These are phyloP conservation scores for Drosophila elegans DNA, from an alignment of 1,140 invertebrate species.

Conservation along the genomic window DNA sequence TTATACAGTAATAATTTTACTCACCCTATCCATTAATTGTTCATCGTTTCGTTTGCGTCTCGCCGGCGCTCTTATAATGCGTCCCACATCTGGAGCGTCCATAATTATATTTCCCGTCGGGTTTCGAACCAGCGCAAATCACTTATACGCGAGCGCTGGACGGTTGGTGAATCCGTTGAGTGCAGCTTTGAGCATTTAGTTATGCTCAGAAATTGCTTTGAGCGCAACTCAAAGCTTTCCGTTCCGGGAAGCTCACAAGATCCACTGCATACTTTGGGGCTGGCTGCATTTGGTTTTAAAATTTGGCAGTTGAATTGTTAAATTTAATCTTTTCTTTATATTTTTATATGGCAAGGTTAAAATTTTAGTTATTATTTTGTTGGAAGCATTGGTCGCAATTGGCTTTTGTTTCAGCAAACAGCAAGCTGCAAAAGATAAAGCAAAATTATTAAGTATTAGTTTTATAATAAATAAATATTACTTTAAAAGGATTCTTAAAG, in stretches of 20 bases:
- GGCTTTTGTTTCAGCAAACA: slow-evolving; percentile 15
- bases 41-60: slow-evolving; percentile 80
- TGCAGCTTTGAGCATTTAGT: slow-evolving; percentile 49
- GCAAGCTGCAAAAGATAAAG: slow-evolving; percentile 36
- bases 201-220: slow-evolving; percentile 13
- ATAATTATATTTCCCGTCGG: slow-evolving; percentile 44
- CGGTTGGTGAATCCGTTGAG: slow-evolving; percentile 19
- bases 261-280: slow-evolving; percentile 43
- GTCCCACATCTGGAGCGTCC: slow-evolving; percentile 73
- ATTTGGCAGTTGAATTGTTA: slow-evolving; percentile 38
- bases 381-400: slow-evolving; percentile 64
- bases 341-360: slow-evolving; percentile 49
- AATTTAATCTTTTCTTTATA: not conserved
- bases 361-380: not conserved
- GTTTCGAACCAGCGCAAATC: slow-evolving; percentile 34
- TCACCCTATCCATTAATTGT: slow-evolving; percentile 78
- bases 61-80: slow-evolving; percentile 77
- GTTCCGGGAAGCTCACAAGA: slow-evolving; percentile 23
- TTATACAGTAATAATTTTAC: slow-evolving; percentile 14
- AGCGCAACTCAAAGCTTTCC: slow-evolving; percentile 22
- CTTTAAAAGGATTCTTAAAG: no score
- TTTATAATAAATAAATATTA: not conserved
- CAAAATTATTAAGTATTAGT: not conserved
- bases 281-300: slow-evolving; percentile 11
- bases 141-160: slow-evolving; percentile 41